Evolutionary conservation across 2,113 vertebrate genomes (phyloP), one percentile per base, ranked within the genome.

Genomic region (Pelvicachromis taeniatus): DNA sequence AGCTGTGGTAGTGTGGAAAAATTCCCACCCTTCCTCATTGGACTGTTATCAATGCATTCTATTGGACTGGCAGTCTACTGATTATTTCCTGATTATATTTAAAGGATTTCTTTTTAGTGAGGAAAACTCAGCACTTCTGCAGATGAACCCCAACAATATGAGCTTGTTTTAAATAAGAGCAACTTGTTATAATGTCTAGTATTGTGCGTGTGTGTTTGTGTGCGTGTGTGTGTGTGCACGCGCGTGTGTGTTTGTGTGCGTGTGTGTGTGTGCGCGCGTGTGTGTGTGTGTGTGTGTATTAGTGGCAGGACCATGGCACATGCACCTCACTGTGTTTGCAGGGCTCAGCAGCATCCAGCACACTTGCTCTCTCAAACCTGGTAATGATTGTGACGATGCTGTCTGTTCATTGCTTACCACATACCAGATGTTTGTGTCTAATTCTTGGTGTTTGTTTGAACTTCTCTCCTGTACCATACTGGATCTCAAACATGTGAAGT

Each of bases 251-350:
- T 56, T 75, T 79, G 79, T 31, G 26, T 33, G 54, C 0, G 6
- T 48, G 68, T 23, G 16, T 33, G 48, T n/a, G 54, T 4, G 80
- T 13, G 55, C 12, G 55, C 56, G 63, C 26, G 52, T 21, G 75
- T 12, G 29, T 53, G 70, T 50, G 54, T 6, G 54, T 58, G 78
- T 63, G 79, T 79, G 78, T 4, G 79, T 56, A 8, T 33, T 29
- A 68, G 84, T 95, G 94, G 94, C 91, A 81, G 94, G 92, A 85
- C 93, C 94, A 89, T 84, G 82, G 88, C 84, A 85, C 90, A 85
- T 26, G 33, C 91, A 92, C 87, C 50, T 86, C 89, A 87, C 90
- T 89, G 88, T 89, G 86, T 92, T 89, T 86, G 87, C 90, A 89
- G 88, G 85, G 82, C 88, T 89, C 84, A 16, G 77, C 87, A 88